Evolutionary conservation across 2,888 invertebrate species (phyloP).

Genomic region (Hyles lineata): DNA sequence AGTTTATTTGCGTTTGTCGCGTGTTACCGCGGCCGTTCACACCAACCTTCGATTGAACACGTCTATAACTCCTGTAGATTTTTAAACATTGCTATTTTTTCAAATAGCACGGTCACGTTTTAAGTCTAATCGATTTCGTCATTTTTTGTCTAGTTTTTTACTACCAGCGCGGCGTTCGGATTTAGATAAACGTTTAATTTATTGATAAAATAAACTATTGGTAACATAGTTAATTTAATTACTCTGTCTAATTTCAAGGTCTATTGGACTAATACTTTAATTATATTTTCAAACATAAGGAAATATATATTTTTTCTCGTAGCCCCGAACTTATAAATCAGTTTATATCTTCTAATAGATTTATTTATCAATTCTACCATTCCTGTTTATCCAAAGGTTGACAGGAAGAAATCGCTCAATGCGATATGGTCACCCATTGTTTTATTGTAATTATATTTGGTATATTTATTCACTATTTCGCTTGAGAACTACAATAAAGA

Average conservation of each 20-base stretch:
- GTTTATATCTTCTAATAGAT: too few relatives aligned
- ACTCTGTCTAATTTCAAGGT: neutral
- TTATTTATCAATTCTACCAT: too few relatives aligned
- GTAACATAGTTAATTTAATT: neutral
- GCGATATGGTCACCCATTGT: too few relatives aligned
- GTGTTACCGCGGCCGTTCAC: slow-evolving; percentile 78
- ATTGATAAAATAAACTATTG: neutral
- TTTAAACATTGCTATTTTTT: neutral
- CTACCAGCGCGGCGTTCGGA: neutral
- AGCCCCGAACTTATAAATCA: too few relatives aligned
- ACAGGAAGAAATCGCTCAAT: too few relatives aligned
- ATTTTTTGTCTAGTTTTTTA: neutral
- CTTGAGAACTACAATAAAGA: too few relatives aligned
- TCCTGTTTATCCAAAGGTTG: too few relatives aligned
- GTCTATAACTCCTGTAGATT: neutral
- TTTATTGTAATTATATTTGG: too few relatives aligned
- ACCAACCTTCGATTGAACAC: slow-evolving; percentile 43
- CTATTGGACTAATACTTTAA: too few relatives aligned
- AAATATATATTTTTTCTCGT: too few relatives aligned
- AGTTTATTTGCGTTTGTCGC: slow-evolving; percentile 79
- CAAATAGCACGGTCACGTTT: neutral
- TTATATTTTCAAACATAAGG: too few relatives aligned
- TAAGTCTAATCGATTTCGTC: neutral
- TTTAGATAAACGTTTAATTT: slow-evolving; percentile 7
- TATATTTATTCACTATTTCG: too few relatives aligned